Evolutionary conservation across 2,113 vertebrate species (phyloP), one percentile per base, ranked within the genome.

Genomic region (Zosterops lateralis): DNA sequence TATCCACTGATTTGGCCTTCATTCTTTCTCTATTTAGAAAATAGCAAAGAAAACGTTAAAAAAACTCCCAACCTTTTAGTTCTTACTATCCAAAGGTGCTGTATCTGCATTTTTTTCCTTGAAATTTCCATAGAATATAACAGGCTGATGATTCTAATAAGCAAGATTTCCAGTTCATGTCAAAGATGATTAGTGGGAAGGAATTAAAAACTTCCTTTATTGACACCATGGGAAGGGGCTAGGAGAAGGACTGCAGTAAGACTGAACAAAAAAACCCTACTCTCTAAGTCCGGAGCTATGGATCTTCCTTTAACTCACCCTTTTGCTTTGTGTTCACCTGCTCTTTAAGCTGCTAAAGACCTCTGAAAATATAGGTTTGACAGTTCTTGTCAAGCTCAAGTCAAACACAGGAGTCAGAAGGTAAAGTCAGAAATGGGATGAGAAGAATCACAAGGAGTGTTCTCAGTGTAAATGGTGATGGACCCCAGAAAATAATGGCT

Each of bases 201-300:
- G 50, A 91, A 96, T 54, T 7, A 44, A 91, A 92, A 78, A 65
- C 40, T 88, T 95, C 56, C 71, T 50, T 36, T 93, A 36, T 40
- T 70, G 83, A 88, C 14, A 60, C 4, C 10, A 28, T 42, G 29
- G 44, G 26, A 78, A 19, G 10, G 16, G 25, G 4, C 6, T 89
- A 26, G 32, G 34, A 87, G 8, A 9, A 67, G 5, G 3, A 61
- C 3, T 9, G 5, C 29, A 38, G 8, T 14, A 87, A 89, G 53
- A 26, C n/a, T 31, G n/a, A 15, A 51, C 24, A 42, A 53, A 54
- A 58, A 58, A 47, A 29, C 11, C 3, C 9, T 64, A 8, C 3
- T 42, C 4, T 82, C 60, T 9, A 20, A 42, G 19, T 51, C 25
- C 32, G 18, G 22, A 53, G 10, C 10, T 82, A 16, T 38, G 38